Evolutionary conservation across 2,113 vertebrate species (phyloP).

Genomic region (Xerus inauris): DNA sequence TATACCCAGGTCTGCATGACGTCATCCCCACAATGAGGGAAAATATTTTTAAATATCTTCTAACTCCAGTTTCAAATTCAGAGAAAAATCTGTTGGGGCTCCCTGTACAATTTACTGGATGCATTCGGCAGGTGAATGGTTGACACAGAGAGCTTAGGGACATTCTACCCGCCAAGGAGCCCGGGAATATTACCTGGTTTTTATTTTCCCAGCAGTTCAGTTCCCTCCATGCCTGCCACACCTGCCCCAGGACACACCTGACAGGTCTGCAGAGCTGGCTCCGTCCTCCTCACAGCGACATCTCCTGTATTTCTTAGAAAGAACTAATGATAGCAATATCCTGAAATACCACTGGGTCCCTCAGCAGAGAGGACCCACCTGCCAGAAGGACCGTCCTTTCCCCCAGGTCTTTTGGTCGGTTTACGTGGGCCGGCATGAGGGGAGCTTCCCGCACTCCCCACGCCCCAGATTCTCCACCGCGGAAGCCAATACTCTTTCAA

Average conservation of each 20-base stretch:
- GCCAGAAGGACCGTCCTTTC: not conserved
- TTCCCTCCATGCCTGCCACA: not conserved
- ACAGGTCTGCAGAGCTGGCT: not conserved
- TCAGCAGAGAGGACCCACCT: not conserved
- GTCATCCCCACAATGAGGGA: too few relatives aligned
- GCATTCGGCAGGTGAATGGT: not conserved
- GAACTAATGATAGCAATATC: not conserved
- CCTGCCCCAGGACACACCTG: not conserved
- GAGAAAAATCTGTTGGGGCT: not conserved
- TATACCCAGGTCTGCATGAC: too few relatives aligned
- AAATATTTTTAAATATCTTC: not conserved
- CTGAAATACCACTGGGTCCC: not conserved
- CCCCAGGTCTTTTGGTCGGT: not conserved
- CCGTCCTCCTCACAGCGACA: not conserved
- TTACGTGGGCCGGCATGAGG: not conserved
- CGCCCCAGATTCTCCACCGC: not conserved
- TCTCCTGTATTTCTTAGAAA: not conserved
- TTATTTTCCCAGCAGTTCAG: not conserved
- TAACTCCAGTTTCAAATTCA: slow-evolving; percentile 38
- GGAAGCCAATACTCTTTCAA: not conserved
- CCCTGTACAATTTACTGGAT: not conserved
- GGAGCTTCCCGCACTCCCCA: slow-evolving; percentile 70
- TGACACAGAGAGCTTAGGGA: not conserved
- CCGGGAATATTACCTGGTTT: not conserved
- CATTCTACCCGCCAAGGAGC: not conserved